Conservation (phyloP, 1,140 invertebrate genomes). For the Lucilia cuprina region DNA sequence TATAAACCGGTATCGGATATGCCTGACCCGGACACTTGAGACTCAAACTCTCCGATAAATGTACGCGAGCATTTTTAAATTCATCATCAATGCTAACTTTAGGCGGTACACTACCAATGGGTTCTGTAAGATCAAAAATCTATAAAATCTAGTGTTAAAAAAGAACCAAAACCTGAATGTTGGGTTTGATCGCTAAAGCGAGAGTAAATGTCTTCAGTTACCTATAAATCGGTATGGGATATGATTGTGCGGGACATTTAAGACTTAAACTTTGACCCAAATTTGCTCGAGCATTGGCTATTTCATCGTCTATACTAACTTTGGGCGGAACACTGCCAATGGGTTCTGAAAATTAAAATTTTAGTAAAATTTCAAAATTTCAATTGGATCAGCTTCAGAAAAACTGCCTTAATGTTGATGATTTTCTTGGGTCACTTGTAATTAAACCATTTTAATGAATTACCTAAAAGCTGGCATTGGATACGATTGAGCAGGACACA, state of each 20-base stretch:
- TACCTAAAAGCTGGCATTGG: slow-evolving; percentile 76
- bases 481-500: slow-evolving; percentile 73
- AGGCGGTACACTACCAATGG: slow-evolving; percentile 77
- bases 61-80: slow-evolving; percentile 69
- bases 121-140: slow-evolving; percentile 67
- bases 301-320: slow-evolving; percentile 76
- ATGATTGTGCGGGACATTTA: slow-evolving; percentile 72
- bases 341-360: slow-evolving; percentile 68
- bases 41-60: slow-evolving; percentile 62
- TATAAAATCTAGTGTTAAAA: neutral
- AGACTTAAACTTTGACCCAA: slow-evolving; percentile 65
- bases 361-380: too few species aligned
- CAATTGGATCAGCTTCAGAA: neutral
- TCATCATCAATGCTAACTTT: slow-evolving; percentile 78
- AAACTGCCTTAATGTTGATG: slow-evolving; percentile 8
- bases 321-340: slow-evolving; percentile 78
- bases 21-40: slow-evolving; percentile 72
- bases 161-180: slow-evolving; percentile 42
- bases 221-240: slow-evolving; percentile 70
- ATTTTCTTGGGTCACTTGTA: too few species aligned
- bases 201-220: slow-evolving; percentile 64
- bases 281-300: slow-evolving; percentile 67
- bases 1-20: slow-evolving; percentile 70
- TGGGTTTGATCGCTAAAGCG: neutral
- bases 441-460: neutral